phyloP scores from a whole-genome alignment of 2,888 invertebrate genomes.

The Lasioglossum lativentre region DNA sequence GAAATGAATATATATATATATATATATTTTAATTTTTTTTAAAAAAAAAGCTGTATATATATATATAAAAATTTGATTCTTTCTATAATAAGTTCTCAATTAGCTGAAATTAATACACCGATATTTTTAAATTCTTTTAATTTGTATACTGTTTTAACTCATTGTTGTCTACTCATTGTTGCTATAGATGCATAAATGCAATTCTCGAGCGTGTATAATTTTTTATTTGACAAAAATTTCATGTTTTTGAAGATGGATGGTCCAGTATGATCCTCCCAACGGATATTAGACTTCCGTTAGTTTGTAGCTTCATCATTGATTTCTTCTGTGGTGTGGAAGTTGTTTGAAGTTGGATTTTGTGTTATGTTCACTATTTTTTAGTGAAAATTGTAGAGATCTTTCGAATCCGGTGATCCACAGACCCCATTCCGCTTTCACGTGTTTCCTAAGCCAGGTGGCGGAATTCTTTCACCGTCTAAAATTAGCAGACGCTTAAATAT shows the following conservation, averaged over 20 bases:
- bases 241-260: too few relatives aligned
- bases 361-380: background rate
- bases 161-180: background rate
- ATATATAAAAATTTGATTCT: too few relatives aligned
- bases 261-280: too few relatives aligned
- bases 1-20: too few relatives aligned
- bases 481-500: conserved; percentile 57
- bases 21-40: too few relatives aligned
- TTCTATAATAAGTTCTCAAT: background rate
- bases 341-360: background rate
- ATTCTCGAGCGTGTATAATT: background rate
- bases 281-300: too few relatives aligned
- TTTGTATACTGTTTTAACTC: background rate
- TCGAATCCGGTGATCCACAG: background rate
- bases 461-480: conserved; percentile 46
- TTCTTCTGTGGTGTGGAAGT: too few relatives aligned
- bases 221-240: background rate
- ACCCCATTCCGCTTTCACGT: background rate
- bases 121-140: background rate
- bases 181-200: background rate
- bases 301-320: too few relatives aligned
- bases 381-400: background rate
- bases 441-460: conserved; percentile 26
- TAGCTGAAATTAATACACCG: background rate
- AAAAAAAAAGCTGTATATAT: too few relatives aligned